Evolutionary conservation across 2,888 invertebrate species (phyloP).

Genomic region (Drosophila subsilvestris): DNA sequence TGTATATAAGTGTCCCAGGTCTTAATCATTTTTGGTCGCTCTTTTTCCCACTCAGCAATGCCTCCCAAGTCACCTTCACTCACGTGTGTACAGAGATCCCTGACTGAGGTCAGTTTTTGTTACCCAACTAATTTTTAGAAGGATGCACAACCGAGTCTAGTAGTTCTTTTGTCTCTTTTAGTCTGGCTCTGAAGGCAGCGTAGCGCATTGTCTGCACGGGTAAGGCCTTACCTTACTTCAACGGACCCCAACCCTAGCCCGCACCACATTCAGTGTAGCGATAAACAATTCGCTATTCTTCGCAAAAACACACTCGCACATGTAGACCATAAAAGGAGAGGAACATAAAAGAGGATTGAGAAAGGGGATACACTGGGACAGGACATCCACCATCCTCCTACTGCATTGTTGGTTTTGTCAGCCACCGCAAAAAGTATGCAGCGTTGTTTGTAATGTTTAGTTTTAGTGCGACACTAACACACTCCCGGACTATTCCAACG

Average conservation of each 20-base stretch:
- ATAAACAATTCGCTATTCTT: conserved; percentile 21
- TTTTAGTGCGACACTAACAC: conserved; percentile 36
- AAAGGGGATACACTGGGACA: neutral
- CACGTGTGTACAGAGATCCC: neutral
- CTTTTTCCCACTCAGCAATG: neutral
- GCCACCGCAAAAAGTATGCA: conserved; percentile 72
- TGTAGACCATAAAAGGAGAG: conserved; percentile 18
- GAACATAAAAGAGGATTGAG: conserved; percentile 3
- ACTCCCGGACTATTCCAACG: conserved; percentile 15
- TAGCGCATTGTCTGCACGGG: conserved; percentile 20
- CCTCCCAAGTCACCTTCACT: too few species aligned
- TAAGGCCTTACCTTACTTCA: conserved; percentile 14
- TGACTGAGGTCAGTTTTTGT: neutral
- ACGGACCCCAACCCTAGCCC: neutral
- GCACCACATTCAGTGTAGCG: conserved; percentile 11
- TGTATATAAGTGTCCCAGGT: neutral
- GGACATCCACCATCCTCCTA: neutral
- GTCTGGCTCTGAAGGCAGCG: conserved; percentile 1
- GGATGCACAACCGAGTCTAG: conserved; percentile 1
- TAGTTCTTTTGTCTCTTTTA: conserved; percentile 28
- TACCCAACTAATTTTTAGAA: conserved; percentile 6
- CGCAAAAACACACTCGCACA: neutral
- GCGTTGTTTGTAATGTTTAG: conserved; percentile 64
- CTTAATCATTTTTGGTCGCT: conserved; percentile 1
- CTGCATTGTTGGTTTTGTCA: conserved; percentile 55